phyloP scores from a whole-genome alignment of 1,140 invertebrate genomes.

The Anadara kagoshimensis region DNA sequence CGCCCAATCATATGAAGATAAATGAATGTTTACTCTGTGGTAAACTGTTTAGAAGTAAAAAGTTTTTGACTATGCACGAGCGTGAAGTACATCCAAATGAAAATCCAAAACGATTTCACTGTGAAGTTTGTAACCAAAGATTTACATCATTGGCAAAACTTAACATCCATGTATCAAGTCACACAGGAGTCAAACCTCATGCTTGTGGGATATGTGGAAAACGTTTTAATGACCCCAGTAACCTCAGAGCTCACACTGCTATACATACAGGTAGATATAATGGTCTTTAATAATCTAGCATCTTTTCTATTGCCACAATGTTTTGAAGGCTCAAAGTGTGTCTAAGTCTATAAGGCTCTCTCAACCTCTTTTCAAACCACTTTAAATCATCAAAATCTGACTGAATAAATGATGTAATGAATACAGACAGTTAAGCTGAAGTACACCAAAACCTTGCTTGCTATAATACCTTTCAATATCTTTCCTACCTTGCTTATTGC shows the following conservation, averaged over 20 bases:
- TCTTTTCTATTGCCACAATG: no score
- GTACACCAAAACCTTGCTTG: no score
- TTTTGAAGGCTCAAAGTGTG: no score
- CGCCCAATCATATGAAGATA: no score
- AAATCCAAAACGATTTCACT: slow-evolving; percentile 26
- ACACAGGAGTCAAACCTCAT: slow-evolving; percentile 51
- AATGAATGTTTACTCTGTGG: slow-evolving; percentile 44
- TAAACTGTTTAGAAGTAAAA: slow-evolving; percentile 42
- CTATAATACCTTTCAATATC: no score
- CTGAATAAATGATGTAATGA: no score
- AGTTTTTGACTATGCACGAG: slow-evolving; percentile 29
- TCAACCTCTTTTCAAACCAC: no score
- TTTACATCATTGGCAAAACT: slow-evolving; percentile 45
- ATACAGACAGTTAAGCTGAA: no score
- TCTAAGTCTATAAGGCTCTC: no score
- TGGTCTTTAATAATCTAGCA: no score
- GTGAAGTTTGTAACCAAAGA: slow-evolving; percentile 42
- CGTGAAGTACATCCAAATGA: slow-evolving; percentile 33
- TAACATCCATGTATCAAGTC: slow-evolving; percentile 47
- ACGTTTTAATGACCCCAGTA: slow-evolving; percentile 51
- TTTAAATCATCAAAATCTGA: no score
- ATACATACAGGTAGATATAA: slow-evolving; percentile 51
- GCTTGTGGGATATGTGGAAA: slow-evolving; percentile 49
- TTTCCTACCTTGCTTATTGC: no score
- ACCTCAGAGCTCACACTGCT: slow-evolving; percentile 48